A percentile compares a stretch with the other conserved stretches of the same genome.
Evolutionary conservation across 2,113 vertebrate genomes (phyloP).

Genomic region (Petaurus breviceps): DNA sequence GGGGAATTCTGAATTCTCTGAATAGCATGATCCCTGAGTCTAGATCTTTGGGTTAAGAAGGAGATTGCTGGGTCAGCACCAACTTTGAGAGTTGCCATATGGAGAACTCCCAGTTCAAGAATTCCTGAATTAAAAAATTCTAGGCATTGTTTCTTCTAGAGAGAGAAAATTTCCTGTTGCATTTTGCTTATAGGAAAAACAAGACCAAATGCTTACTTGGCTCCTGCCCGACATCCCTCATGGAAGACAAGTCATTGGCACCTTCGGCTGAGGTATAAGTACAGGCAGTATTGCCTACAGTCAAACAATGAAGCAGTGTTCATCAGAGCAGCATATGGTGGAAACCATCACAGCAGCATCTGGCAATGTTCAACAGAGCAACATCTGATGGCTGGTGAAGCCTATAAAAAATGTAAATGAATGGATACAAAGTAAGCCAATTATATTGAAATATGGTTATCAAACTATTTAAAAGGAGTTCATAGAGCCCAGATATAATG

Average conservation of each 20-base stretch:
- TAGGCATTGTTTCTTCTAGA: neutral
- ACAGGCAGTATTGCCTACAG: neutral
- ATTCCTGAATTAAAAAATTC: neutral
- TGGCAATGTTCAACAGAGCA: neutral
- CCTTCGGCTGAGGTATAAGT: neutral
- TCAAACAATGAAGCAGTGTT: neutral
- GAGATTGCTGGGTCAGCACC: neutral
- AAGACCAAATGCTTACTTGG: neutral
- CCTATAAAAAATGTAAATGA: neutral
- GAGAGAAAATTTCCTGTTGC: neutral
- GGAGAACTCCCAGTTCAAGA: neutral
- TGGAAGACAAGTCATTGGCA: neutral
- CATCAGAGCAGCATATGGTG: neutral
- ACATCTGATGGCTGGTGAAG: neutral
- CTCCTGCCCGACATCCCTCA: neutral
- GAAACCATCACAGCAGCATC: neutral
- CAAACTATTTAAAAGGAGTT: neutral
- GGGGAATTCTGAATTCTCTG: neutral
- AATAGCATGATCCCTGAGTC: neutral
- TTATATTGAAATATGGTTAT: neutral
- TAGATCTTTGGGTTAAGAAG: neutral
- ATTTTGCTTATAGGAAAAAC: neutral
- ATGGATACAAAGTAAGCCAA: neutral
- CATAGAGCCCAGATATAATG: neutral
- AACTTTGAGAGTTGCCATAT: neutral